Evolutionary conservation across 37 sponge, comb jelly and placozoan species (phyloP).

Genomic region (Haliclona indistincta): DNA sequence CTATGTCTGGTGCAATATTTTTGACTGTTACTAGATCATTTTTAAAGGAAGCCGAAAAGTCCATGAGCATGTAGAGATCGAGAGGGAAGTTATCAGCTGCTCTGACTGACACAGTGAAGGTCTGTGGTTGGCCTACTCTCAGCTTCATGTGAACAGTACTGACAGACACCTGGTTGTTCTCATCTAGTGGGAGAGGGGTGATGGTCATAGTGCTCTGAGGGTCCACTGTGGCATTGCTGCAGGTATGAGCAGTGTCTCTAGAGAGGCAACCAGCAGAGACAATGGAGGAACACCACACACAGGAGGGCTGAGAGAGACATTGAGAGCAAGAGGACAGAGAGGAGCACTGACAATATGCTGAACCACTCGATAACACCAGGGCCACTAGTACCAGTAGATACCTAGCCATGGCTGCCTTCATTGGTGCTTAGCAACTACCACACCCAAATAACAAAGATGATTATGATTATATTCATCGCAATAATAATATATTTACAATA

Average conservation of each 20-base stretch:
- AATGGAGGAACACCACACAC: neutral
- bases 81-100: conserved; percentile 31
- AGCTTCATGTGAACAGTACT: neutral
- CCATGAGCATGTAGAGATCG: conserved; percentile 65
- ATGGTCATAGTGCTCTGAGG: neutral
- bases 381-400: too few relatives aligned
- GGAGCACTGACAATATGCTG: too few relatives aligned
- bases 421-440: too few relatives aligned
- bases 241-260: neutral
- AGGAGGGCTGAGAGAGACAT: neutral
- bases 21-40: conserved; percentile 21
- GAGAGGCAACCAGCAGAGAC: neutral
- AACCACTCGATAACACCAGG: too few relatives aligned
- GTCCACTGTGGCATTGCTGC: neutral
- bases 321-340: neutral
- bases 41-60: conserved; percentile 40
- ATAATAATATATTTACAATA: too few relatives aligned
- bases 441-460: too few relatives aligned
- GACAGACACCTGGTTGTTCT: neutral
- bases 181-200: neutral
- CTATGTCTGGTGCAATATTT: conserved; percentile 25
- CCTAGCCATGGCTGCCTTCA: too few relatives aligned
- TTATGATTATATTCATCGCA: too few relatives aligned
- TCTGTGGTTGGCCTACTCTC: conserved; percentile 33
- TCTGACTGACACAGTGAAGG: conserved; percentile 14